phyloP scores from a whole-genome alignment of 2,797 vertebrate genomes.

The Hemibagrus guttatus region DNA sequence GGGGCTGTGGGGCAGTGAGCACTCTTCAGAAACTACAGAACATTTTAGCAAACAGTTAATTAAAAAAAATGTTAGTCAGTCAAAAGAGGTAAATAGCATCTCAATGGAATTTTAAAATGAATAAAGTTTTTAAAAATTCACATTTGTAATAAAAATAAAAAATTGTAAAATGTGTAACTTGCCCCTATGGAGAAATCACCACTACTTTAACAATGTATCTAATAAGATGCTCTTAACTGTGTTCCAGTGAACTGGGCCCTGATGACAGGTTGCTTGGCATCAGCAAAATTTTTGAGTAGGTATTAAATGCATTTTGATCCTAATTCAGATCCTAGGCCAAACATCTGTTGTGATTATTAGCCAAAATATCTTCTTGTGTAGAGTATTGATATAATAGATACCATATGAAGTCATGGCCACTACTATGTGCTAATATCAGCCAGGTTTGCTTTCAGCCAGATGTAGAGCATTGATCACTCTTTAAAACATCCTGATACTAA shows the following conservation, averaged over 20 bases:
- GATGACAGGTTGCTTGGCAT: neutral
- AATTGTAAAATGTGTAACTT: too few relatives aligned
- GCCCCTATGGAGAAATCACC: neutral
- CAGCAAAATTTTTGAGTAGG: slow-evolving; percentile 13
- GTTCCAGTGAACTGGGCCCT: neutral
- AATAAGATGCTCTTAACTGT: neutral
- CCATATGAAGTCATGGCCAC: slow-evolving; percentile 45
- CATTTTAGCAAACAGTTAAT: neutral
- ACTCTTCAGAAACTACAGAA: neutral
- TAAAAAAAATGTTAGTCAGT: neutral
- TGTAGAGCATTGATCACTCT: slow-evolving; percentile 2
- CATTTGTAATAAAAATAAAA: neutral
- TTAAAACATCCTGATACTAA: neutral
- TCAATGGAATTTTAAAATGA: neutral
- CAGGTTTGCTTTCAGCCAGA: slow-evolving; percentile 26
- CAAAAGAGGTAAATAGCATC: neutral
- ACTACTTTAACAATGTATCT: neutral
- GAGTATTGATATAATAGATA: slow-evolving; percentile 44
- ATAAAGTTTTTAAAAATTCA: neutral
- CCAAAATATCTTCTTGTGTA: slow-evolving; percentile 7
- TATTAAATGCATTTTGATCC: slow-evolving; percentile 34
- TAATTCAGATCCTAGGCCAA: slow-evolving; percentile 40
- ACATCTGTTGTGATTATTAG: slow-evolving; percentile 45
- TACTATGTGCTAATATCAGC: slow-evolving; percentile 12
- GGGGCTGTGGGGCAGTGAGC: neutral